Percentiles rank a stretch among this genome's conserved stretches.
Evolutionary conservation across 2,113 vertebrate species (phyloP).

Genomic region (Cacatua alba): DNA sequence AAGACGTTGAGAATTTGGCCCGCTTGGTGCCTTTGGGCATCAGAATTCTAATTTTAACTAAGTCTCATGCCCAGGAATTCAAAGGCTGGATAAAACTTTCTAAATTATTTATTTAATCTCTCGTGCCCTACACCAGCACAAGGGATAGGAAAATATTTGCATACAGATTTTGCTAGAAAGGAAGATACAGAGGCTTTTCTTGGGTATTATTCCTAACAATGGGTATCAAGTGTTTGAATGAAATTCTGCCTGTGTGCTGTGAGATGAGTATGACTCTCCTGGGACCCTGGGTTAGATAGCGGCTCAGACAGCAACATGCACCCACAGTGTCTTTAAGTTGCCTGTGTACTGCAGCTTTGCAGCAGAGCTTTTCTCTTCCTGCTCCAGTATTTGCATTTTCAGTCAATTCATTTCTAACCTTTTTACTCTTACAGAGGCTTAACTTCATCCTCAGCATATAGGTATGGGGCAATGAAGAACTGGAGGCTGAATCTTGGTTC

Average conservation of each 20-base stretch:
- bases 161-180: not conserved
- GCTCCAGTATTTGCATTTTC: not conserved
- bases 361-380: not conserved
- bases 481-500: not conserved
- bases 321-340: not conserved
- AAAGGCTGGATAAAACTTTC: not conserved
- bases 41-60: not conserved
- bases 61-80: not conserved
- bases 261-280: accelerated
- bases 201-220: not conserved
- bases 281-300: not conserved
- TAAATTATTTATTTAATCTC: not conserved
- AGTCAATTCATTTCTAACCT: not conserved
- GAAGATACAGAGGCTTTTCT: not conserved
- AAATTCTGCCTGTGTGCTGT: accelerated
- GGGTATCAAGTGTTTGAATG: not conserved
- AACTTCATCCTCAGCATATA: not conserved
- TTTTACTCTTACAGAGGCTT: not conserved
- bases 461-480: not conserved
- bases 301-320: accelerated
- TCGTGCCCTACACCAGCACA: not conserved
- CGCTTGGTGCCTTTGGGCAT: not conserved
- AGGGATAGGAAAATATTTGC: not conserved
- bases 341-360: not conserved
- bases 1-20: not conserved